phyloP scores from a whole-genome alignment of 2,888 invertebrate genomes.

The Tetragonula carbonaria region DNA sequence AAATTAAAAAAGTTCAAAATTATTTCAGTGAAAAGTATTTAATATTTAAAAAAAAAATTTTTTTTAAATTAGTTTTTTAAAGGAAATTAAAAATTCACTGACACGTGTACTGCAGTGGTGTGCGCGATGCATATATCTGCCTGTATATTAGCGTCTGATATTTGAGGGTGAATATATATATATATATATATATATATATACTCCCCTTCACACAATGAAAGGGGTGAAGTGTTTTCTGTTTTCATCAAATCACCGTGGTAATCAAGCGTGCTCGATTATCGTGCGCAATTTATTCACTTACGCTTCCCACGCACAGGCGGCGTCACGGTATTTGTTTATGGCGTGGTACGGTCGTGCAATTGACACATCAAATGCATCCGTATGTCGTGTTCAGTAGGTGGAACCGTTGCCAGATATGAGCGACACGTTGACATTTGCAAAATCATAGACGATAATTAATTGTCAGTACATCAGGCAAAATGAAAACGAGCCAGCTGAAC shows the following conservation, averaged over 20 bases:
- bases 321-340: slow-evolving; percentile 47
- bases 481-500: slow-evolving; percentile 20
- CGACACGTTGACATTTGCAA: slow-evolving; percentile 63
- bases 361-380: slow-evolving; percentile 57
- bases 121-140: too few relatives aligned
- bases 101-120: too few relatives aligned
- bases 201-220: neutral
- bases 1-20: too few relatives aligned
- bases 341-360: slow-evolving; percentile 47
- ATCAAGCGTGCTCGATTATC: slow-evolving; percentile 19
- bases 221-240: neutral
- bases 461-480: slow-evolving; percentile 51
- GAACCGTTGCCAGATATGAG: slow-evolving; percentile 38
- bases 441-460: slow-evolving; percentile 65
- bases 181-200: neutral
- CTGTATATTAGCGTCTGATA: too few relatives aligned
- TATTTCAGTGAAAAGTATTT: too few relatives aligned
- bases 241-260: neutral
- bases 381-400: slow-evolving; percentile 39
- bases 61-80: too few relatives aligned
- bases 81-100: too few relatives aligned
- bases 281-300: slow-evolving; percentile 24
- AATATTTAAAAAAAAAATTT: too few relatives aligned
- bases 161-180: too few relatives aligned
- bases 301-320: slow-evolving; percentile 6